Conservation (phyloP, 2,797 vertebrate genomes). For the Sus cebifrons region DNA sequence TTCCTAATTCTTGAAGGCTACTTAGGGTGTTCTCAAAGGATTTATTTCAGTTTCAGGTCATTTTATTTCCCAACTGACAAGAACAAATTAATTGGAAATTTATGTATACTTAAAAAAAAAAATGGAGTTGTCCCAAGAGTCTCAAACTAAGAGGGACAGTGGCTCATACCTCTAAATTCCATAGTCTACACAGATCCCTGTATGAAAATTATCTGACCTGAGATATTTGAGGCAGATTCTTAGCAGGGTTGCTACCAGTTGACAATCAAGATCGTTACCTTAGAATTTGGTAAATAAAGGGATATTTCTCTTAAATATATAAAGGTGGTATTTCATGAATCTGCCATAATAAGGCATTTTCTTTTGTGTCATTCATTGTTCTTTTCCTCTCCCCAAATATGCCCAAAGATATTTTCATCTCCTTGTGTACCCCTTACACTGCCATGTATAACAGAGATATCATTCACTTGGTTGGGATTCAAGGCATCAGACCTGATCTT, state of each 20-base stretch:
- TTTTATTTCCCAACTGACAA: slow-evolving; percentile 42
- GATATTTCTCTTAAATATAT: neutral
- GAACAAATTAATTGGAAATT: slow-evolving; percentile 55
- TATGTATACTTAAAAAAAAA: neutral
- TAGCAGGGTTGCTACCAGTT: slow-evolving; percentile 17
- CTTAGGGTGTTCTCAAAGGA: neutral
- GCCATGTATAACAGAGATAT: neutral
- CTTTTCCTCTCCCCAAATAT: neutral
- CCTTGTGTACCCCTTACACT: accelerated
- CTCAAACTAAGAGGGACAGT: neutral
- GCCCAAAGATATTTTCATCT: neutral
- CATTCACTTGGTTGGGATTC: neutral
- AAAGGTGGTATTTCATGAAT: slow-evolving; percentile 6
- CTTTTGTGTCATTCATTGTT: neutral
- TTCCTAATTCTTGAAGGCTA: neutral
- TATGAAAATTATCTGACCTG: neutral
- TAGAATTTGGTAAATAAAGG: slow-evolving; percentile 20
- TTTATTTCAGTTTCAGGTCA: slow-evolving; percentile 65
- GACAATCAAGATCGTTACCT: neutral
- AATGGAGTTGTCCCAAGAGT: neutral
- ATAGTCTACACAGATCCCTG: neutral
- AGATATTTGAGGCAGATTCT: slow-evolving; percentile 28
- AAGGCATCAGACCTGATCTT: neutral
- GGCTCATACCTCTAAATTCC: neutral
- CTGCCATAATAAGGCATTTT: neutral